Percentiles rank a stretch among this genome's conserved stretches.
These are phyloP conservation scores for Eubucco bourcierii DNA, from an alignment of 2,113 vertebrate species.

Conservation along the genomic window DNA sequence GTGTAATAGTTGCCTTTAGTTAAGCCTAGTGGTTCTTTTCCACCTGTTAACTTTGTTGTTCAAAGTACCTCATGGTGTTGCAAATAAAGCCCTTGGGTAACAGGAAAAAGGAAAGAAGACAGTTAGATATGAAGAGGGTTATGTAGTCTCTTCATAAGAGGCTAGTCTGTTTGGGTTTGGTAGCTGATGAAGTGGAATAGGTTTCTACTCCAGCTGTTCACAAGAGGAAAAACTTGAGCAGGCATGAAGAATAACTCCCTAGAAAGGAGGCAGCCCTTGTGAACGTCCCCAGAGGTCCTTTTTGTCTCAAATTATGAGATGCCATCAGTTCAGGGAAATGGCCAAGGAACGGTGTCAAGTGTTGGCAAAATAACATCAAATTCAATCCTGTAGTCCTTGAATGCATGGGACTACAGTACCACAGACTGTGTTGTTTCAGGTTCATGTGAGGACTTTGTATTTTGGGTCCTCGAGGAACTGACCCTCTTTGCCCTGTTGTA, in stretches of 20 bases:
- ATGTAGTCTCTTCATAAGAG: not conserved
- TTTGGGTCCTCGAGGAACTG: not conserved
- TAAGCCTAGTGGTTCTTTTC: not conserved
- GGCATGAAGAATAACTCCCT: not conserved
- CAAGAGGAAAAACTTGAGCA: not conserved
- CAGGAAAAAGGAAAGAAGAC: not conserved
- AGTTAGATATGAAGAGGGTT: not conserved
- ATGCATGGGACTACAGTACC: not conserved
- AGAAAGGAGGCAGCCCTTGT: not conserved
- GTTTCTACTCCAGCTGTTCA: not conserved
- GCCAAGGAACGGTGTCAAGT: not conserved
- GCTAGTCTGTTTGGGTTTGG: not conserved
- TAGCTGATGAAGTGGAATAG: not conserved
- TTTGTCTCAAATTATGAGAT: not conserved
- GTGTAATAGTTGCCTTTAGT: not conserved
- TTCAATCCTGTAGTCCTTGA: not conserved
- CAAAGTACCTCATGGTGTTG: not conserved
- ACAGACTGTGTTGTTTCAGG: not conserved
- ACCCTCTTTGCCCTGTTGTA: not conserved
- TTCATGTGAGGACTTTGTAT: not conserved
- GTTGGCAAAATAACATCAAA: not conserved
- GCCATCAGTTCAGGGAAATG: not conserved
- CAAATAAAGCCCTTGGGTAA: not conserved
- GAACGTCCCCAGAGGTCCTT: not conserved
- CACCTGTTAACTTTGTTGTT: not conserved